A percentile compares a stretch with the other conserved stretches of the same genome.
These are phyloP conservation scores for Stenolophus ochropezus DNA, from an alignment of 2,888 invertebrate species.

Conservation along the genomic window DNA sequence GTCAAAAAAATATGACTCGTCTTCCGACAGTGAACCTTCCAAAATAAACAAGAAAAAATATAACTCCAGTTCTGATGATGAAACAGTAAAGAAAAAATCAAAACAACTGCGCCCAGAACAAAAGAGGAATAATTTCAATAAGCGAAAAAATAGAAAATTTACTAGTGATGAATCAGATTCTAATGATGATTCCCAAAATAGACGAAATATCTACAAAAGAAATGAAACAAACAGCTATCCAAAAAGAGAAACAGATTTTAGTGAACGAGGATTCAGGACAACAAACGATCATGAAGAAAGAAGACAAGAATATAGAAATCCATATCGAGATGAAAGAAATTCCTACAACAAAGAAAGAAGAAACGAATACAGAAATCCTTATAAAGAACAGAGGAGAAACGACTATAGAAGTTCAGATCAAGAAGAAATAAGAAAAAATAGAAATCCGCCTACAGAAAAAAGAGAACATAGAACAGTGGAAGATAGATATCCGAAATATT, in stretches of 20 bases:
- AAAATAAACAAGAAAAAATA: constrained; percentile 54
- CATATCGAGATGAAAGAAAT: constrained; percentile 9
- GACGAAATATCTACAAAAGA: not conserved
- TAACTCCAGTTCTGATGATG: constrained; percentile 40
- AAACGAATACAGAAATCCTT: not conserved
- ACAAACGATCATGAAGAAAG: not conserved
- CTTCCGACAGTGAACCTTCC: constrained; percentile 63
- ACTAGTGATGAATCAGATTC: constrained; percentile 60
- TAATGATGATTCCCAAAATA: constrained; percentile 58
- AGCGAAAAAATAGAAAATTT: constrained; percentile 42
- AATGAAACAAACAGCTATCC: constrained; percentile 36
- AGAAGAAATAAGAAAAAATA: constrained; percentile 51
- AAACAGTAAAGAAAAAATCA: constrained; percentile 50
- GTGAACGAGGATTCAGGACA: constrained; percentile 30
- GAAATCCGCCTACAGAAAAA: constrained; percentile 60
- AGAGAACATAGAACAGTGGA: constrained; percentile 57
- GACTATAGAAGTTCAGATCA: constrained; percentile 52
- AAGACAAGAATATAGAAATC: constrained; percentile 44
- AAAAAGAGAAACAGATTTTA: constrained; percentile 60
- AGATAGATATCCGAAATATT: constrained; percentile 56
- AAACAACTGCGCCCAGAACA: constrained; percentile 6
- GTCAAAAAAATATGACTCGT: constrained; percentile 62
- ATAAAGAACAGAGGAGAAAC: not conserved
- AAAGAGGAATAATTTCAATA: constrained; percentile 60
- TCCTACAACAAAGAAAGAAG: not conserved